Evolutionary conservation across 2,113 vertebrate species (phyloP), one percentile per base, ranked within the genome.

Genomic region (Carassius gibelio): DNA sequence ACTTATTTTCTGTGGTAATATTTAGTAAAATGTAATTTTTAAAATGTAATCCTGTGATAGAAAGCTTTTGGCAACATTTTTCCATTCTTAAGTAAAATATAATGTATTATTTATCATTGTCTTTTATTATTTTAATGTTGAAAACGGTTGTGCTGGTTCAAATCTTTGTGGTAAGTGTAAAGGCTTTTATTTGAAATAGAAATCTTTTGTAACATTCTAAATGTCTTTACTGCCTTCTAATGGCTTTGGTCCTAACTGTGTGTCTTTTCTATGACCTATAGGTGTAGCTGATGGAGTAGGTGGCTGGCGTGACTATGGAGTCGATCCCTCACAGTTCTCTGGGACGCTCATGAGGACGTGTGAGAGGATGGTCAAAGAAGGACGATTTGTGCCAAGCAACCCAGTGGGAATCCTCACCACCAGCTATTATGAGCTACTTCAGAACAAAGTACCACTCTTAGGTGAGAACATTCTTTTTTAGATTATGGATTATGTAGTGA

Each of bases 291-390:
- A 99, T 92, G 98, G 98, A 3, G 98, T 99, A 0, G 97, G 98
- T 21, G 98, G 98, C 87, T 99, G 98, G 98, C 94, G 98, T 75
- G 98, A 99, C 94, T 99, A 99, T 26, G 98, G 98, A 3, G 98
- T 99, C 2, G 98, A 99, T 90, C 98, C 98, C 0, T 99, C 98
- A 88, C 97, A 98, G 94, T 99, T 99, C 94, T 99, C 98, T 88
- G 96, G 96, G 92, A 99, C 98, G 86, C 95, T 99, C 30, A 99
- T 99, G 98, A 95, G 95, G 90, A 98, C 97, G 0, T 99, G 98
- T 72, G 98, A 99, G 91, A 95, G 97, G 64, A 94, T 99, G 84
- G 97, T 99, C 0, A 99, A 97, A 90, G 98, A 99, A 93, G 98
- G 98, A 78, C 96, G 97, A 89, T 99, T 99, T 84, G 94, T 96